Percentiles rank a stretch among this genome's conserved stretches.
phyloP scores from a whole-genome alignment of 2,888 invertebrate genomes.

The Parapristionchus giblindavisi region DNA sequence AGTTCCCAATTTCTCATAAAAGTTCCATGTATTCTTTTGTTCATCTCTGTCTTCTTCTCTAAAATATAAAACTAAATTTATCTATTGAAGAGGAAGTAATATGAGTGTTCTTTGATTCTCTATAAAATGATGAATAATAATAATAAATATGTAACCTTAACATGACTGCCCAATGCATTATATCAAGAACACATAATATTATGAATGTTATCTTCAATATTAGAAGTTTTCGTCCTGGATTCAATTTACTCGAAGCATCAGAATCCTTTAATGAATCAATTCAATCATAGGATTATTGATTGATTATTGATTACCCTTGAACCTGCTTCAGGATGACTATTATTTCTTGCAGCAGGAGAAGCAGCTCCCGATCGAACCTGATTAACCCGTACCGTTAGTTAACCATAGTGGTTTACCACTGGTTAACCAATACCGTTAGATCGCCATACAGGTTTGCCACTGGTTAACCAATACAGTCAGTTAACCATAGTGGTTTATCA shows the following conservation, averaged over 20 bases:
- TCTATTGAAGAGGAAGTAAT: too few relatives aligned
- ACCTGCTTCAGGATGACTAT: slow-evolving; percentile 22
- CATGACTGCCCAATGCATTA: slow-evolving; percentile 61
- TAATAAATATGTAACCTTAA: slow-evolving; percentile 43
- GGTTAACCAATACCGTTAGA: not conserved
- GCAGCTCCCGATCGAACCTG: slow-evolving; percentile 25
- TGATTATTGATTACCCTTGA: slow-evolving; percentile 5
- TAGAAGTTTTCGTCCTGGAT: slow-evolving; percentile 42
- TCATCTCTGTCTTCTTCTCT: not conserved
- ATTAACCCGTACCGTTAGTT: not conserved
- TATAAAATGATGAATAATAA: not conserved
- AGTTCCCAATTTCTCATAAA: slow-evolving; percentile 18
- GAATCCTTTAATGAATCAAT: slow-evolving; percentile 8
- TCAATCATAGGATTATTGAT: not conserved
- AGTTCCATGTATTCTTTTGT: slow-evolving; percentile 14
- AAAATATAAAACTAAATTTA: not conserved
- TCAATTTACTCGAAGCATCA: slow-evolving; percentile 37
- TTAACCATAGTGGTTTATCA: not conserved
- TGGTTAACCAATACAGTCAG: not conserved
- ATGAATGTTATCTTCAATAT: slow-evolving; percentile 42
- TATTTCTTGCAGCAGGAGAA: not conserved
- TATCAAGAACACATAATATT: slow-evolving; percentile 54
- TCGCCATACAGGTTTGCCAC: not conserved
- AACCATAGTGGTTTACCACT: not conserved
- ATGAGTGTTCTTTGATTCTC: too few relatives aligned